Conservation (phyloP, 2,888 invertebrate genomes). For the Lacanobia wlatinum region DNA sequence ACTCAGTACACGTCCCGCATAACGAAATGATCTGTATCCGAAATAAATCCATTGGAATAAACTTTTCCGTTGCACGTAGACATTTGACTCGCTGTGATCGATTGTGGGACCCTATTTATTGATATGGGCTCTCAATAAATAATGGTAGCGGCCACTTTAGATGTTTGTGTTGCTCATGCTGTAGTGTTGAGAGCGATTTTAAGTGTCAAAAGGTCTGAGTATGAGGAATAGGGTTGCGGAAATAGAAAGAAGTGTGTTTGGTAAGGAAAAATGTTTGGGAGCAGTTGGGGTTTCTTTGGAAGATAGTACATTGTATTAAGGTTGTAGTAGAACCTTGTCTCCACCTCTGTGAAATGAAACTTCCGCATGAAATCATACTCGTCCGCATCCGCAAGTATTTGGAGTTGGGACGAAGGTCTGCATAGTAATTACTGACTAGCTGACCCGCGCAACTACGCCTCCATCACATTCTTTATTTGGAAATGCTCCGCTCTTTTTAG, state of each 20-base stretch:
- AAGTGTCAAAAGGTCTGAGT: conserved; percentile 20
- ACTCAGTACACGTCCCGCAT: conserved; percentile 42
- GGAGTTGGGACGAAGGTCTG: too few species aligned
- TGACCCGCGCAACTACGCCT: too few species aligned
- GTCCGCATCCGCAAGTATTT: too few species aligned
- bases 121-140: conserved; percentile 61
- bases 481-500: too few species aligned
- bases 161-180: conserved; percentile 39
- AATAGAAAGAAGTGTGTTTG: conserved; percentile 14
- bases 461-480: too few species aligned
- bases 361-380: too few species aligned
- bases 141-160: conserved; percentile 53
- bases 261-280: background rate
- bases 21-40: conserved; percentile 61
- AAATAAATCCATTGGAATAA: conserved; percentile 68
- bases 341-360: too few species aligned
- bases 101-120: conserved; percentile 62
- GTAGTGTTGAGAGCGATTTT: conserved; percentile 25
- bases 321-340: background rate
- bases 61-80: conserved; percentile 60
- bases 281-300: background rate
- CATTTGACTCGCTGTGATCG: conserved; percentile 65
- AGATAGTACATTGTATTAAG: background rate
- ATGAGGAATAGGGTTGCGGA: conserved; percentile 17
- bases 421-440: too few species aligned